phyloP scores from a whole-genome alignment of 2,113 vertebrate species.

The Circaetus gallicus region DNA sequence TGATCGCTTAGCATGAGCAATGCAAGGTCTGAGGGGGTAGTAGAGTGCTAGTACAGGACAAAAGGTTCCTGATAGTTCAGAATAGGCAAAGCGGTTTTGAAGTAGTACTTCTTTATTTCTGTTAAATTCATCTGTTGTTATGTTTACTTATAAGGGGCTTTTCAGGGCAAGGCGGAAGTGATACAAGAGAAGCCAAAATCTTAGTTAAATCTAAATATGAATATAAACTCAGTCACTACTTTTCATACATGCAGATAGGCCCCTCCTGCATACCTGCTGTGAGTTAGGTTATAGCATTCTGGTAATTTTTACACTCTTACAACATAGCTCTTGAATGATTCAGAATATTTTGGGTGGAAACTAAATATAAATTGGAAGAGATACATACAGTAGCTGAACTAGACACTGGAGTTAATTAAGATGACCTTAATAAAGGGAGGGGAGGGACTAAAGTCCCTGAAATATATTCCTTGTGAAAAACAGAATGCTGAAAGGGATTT shows the following conservation, averaged over 20 bases:
- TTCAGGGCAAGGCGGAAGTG: not conserved
- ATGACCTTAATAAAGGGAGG: not conserved
- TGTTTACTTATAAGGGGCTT: not conserved
- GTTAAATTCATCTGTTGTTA: not conserved
- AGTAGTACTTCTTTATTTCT: not conserved
- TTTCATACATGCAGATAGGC: not conserved
- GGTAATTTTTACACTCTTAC: constrained; percentile 29
- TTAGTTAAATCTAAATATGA: not conserved
- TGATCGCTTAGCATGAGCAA: not conserved
- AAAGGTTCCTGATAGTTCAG: not conserved
- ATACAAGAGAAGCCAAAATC: not conserved
- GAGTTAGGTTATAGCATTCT: not conserved
- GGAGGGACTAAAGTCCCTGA: not conserved
- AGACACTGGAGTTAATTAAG: not conserved
- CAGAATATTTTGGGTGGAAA: constrained; percentile 39
- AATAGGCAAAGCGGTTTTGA: not conserved
- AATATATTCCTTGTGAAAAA: not conserved
- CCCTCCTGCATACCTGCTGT: constrained; percentile 6
- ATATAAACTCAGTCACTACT: not conserved
- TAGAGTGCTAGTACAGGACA: not conserved
- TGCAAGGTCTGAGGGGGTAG: not conserved
- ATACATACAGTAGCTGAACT: not conserved
- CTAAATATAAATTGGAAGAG: constrained; percentile 27
- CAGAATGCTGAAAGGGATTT: not conserved
- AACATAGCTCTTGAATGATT: constrained; percentile 30